Evolutionary conservation across 2,113 vertebrate genomes (phyloP), one percentile per base, ranked within the genome.

Genomic region (Zonotrichia leucophrys): DNA sequence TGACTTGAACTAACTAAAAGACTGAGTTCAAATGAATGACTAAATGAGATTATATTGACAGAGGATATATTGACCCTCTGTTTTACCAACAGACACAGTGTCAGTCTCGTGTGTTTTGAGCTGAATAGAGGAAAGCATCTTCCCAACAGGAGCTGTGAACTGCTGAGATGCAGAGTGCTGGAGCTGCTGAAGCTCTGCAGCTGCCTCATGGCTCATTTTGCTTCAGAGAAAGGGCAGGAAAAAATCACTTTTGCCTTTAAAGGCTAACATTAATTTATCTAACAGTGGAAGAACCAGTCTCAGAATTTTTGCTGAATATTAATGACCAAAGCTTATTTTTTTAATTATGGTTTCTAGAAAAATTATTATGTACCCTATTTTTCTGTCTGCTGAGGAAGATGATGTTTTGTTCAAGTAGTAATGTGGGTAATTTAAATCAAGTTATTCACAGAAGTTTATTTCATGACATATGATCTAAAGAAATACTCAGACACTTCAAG

Each of bases 1-100:
- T 87, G 31, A 28, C 20, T 72, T 55, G 25, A 41, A 41, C 41
- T 15, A 85, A 28, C 41, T 55, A 47, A 90, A 52, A 75, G 37
- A 15, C 8, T 58, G n/a, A 70, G 12, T 39, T 41, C 35, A 63
- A 13, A 25, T 55, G 39, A 87, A 72, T 14, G 21, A 9, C 15
- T 67, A 74, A 75, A 72, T 58, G 33, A 47, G n/a, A 23, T 55
- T 0, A 47, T 66, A n/a, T 49, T 82, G 68, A 55, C 19, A 58
- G 64, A 81, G 4, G 9, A 44, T 37, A 7, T 33, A 42, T 41
- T 5, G 8, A 41, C 14, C 14, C 6, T 0, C 0, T 44, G 19
- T 84, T 90, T 92, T 82, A 74, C 21, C 12, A 49, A 8, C 18
- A 81, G 50, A 39, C 33, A 9, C 35, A 74, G 59, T 5, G 37